Evolutionary conservation across 1,140 invertebrate species (phyloP).

Genomic region (Drosophila ananassae): DNA sequence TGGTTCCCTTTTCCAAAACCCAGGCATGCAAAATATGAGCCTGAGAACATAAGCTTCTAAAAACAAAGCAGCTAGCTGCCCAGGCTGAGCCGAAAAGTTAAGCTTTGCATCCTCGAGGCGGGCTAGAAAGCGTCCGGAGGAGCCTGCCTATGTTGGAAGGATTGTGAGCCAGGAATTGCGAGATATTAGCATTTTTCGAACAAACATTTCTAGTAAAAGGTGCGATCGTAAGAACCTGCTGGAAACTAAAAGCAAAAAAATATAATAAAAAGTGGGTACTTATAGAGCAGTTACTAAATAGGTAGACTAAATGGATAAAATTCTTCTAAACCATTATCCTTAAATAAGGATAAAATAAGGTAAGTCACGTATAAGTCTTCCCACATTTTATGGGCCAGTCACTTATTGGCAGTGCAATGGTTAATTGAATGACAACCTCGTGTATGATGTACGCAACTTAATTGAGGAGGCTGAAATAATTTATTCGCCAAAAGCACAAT

Average conservation of each 20-base stretch:
- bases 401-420: constrained; percentile 46
- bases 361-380: constrained; percentile 54
- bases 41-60: constrained; percentile 51
- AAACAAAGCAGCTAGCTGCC: constrained; percentile 47
- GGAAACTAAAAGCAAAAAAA: background rate
- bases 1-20: background rate
- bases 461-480: constrained; percentile 31
- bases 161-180: background rate
- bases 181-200: constrained; percentile 12
- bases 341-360: background rate
- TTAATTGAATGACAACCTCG: constrained; percentile 72
- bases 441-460: constrained; percentile 46
- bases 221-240: background rate
- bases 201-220: background rate
- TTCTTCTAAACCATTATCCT: background rate
- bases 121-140: constrained; percentile 9
- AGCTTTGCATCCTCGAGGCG: constrained; percentile 20
- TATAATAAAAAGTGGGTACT: too few relatives aligned
- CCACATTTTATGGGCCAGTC: constrained; percentile 49
- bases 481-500: background rate
- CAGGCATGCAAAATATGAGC: constrained; percentile 43
- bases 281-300: too few relatives aligned
- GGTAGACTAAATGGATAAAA: background rate
- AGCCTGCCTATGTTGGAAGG: constrained; percentile 2
- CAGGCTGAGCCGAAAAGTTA: constrained; percentile 38